Evolutionary conservation across 1,140 invertebrate species (phyloP), one percentile per base, ranked within the genome.

Genomic region (Gonatopus flavifemur): DNA sequence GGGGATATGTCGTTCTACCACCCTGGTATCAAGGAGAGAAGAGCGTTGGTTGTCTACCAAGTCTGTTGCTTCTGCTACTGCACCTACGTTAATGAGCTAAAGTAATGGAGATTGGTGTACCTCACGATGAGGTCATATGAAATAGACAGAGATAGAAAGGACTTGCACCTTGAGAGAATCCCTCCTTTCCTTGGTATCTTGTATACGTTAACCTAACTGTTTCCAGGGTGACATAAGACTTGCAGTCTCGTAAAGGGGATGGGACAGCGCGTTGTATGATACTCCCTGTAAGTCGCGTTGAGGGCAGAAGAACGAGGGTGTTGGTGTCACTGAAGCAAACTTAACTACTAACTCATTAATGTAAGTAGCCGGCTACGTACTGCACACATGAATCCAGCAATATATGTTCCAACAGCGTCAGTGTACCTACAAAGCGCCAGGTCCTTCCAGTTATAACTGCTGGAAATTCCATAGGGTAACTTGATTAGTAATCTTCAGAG

Each of bases 31-130:
- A n/a, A n/a, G n/a, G n/a, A n/a, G n/a, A 30, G 44, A 45, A 46
- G 47, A 33, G 43, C 31, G 19, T 21, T 20, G 39, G n/a, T n/a
- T n/a, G n/a, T n/a, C n/a, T n/a, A n/a, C 9, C 32, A 13, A 8
- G 5, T 13, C 32, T 8, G n/a, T n/a, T n/a, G 32, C 32, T 33
- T 5, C 5, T n/a, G n/a, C 32, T 4, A 33, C 32, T 6, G 6
- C 12, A 28, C 25, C 25, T 6, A 1, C 42, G 37, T 40, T 68
- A 66, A 66, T 59, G 64, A 66, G 66, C 49, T 65, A 57, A 63
- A 66, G 57, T 68, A 68, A 68, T 64, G 64, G 64, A 68, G 57
- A 68, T 64, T 59, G 66, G 64, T 66, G 53, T 45, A 58, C 48
- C 46, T 44, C 49, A 42, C 25, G 45, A 54, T 18, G 33, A 31